Evolutionary conservation across 2,888 invertebrate genomes (phyloP).

Genomic region (Parapristionchus giblindavisi): DNA sequence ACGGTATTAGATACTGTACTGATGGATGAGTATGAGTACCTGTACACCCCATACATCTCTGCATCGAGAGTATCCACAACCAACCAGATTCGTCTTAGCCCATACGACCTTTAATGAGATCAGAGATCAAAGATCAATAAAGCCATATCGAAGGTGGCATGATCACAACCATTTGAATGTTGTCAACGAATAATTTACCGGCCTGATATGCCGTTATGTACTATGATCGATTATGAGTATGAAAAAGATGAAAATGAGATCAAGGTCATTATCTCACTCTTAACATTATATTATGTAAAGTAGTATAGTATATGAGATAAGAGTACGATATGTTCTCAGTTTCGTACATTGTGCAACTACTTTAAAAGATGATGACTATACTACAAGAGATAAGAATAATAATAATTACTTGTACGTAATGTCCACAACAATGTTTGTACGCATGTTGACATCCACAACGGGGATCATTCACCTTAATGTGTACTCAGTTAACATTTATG

Average conservation of each 20-base stretch:
- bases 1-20: too few species aligned
- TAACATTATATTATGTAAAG: neutral
- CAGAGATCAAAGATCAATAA: neutral
- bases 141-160: too few species aligned
- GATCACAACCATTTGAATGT: too few species aligned
- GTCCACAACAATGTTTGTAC: slow-evolving; percentile 70
- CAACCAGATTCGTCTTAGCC: slow-evolving; percentile 85
- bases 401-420: slow-evolving; percentile 68
- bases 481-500: neutral
- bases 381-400: neutral
- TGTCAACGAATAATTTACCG: too few species aligned
- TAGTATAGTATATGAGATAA: neutral
- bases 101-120: slow-evolving; percentile 79
- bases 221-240: too few species aligned
- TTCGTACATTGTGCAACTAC: neutral
- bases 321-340: neutral
- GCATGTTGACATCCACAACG: slow-evolving; percentile 67
- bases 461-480: slow-evolving; percentile 65
- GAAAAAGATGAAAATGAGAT: neutral
- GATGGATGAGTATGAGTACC: slow-evolving; percentile 36
- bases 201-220: too few species aligned
- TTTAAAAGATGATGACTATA: neutral
- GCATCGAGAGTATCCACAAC: slow-evolving; percentile 87
- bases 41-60: slow-evolving; percentile 77
- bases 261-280: too few species aligned